These are phyloP conservation scores for Nephrocerus scutellatus DNA, from an alignment of 2,888 invertebrate species.

Conservation along the genomic window DNA sequence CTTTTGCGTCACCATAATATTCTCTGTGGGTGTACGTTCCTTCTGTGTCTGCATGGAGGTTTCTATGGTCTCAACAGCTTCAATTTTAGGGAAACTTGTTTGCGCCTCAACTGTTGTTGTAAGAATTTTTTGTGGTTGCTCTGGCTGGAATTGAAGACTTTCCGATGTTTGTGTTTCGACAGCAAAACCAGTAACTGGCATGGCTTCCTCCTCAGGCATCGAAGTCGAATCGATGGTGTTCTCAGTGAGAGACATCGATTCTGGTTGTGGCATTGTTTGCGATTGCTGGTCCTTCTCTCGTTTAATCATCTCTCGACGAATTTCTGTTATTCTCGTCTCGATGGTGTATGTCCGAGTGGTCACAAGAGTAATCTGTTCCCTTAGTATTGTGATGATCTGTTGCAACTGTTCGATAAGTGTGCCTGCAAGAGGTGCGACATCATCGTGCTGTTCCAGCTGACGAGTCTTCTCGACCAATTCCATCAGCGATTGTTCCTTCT, in stretches of 20 bases:
- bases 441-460: conserved; percentile 48
- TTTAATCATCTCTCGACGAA: conserved; percentile 17
- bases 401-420: conserved; percentile 53
- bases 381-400: conserved; percentile 53
- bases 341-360: conserved; percentile 54
- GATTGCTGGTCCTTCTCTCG: neutral
- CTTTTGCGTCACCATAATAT: conserved; percentile 60
- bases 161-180: conserved; percentile 65
- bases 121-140: conserved; percentile 42
- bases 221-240: conserved; percentile 61
- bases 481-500: conserved; percentile 49
- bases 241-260: conserved; percentile 41
- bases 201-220: conserved; percentile 63
- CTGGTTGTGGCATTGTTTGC: conserved; percentile 17
- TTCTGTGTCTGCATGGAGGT: conserved; percentile 42
- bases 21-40: conserved; percentile 52
- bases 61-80: conserved; percentile 34
- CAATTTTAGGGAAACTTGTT: conserved; percentile 51
- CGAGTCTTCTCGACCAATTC: conserved; percentile 50
- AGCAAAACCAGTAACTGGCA: conserved; percentile 34
- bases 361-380: conserved; percentile 58
- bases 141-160: conserved; percentile 48
- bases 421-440: conserved; percentile 48
- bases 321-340: conserved; percentile 36
- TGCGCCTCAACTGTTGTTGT: conserved; percentile 54